These are phyloP conservation scores for Oceanites oceanicus DNA, from an alignment of 2,113 vertebrate species.

Conservation along the genomic window DNA sequence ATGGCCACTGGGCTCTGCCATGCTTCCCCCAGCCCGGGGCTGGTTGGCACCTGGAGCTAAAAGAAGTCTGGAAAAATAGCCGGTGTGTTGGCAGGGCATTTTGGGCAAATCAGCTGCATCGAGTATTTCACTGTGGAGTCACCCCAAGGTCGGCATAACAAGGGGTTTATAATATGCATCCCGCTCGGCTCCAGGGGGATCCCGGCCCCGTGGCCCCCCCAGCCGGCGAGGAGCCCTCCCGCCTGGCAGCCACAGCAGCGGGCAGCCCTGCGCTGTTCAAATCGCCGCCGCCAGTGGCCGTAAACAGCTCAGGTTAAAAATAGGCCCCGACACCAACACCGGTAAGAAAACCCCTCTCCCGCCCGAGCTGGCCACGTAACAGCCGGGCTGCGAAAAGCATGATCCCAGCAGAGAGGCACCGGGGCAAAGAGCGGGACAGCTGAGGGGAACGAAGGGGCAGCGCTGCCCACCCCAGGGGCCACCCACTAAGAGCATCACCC, in stretches of 20 bases:
- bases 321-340: neutral
- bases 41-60: neutral
- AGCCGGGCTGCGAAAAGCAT: neutral
- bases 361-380: fast-evolving
- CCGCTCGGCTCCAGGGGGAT: neutral
- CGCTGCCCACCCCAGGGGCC: neutral
- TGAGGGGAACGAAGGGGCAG: neutral
- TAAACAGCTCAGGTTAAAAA: slow-evolving; percentile 20
- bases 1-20: fast-evolving
- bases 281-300: fast-evolving
- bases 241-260: fast-evolving
- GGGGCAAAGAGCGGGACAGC: neutral
- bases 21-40: neutral
- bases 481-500: fast-evolving
- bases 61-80: neutral
- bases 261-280: fast-evolving
- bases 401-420: neutral
- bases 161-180: neutral
- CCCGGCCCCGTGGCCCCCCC: fast-evolving
- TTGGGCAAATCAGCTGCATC: neutral
- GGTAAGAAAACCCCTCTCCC: neutral
- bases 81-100: fast-evolving
- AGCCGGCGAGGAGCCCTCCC: neutral
- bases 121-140: neutral
- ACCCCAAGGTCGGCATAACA: neutral